Conservation (phyloP, 2,113 vertebrate species). For the Camelus dromedarius region DNA sequence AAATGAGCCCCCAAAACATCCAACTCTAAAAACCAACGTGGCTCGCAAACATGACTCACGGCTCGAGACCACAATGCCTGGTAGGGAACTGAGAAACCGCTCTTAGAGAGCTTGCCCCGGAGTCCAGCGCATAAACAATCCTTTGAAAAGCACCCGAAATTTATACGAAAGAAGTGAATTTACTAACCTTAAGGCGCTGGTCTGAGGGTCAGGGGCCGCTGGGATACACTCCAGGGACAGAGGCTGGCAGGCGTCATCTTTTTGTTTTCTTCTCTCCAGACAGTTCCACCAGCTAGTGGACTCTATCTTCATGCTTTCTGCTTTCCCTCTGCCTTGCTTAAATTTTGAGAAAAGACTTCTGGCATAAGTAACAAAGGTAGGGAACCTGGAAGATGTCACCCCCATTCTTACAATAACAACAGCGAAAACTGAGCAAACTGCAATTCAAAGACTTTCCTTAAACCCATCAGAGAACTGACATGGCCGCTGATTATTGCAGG, state of each 20-base stretch:
- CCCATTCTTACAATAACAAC: too few relatives aligned
- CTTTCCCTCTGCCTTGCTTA: neutral
- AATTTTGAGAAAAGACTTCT: neutral
- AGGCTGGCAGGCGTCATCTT: too few relatives aligned
- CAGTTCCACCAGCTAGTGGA: rapidly evolving
- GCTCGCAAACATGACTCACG: neutral
- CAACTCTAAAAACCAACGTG: neutral
- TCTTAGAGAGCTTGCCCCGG: neutral
- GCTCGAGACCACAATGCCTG: rapidly evolving
- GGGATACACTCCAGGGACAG: rapidly evolving
- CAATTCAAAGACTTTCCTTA: neutral
- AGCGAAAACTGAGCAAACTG: neutral
- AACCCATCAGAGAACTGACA: neutral
- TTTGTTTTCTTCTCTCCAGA: neutral
- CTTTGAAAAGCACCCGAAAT: neutral
- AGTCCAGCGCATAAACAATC: neutral
- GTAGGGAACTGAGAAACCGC: neutral
- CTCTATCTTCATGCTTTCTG: rapidly evolving
- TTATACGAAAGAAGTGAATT: neutral
- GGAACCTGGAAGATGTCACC: neutral
- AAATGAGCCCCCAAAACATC: neutral
- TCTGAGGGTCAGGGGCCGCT: neutral
- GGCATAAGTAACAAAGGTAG: neutral
- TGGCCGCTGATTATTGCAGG: neutral
- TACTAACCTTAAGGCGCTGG: neutral